Percentiles rank a stretch among this genome's conserved stretches.
These are phyloP conservation scores for Sitta carolinensis DNA, from an alignment of 2,797 vertebrate genomes.

Conservation along the genomic window DNA sequence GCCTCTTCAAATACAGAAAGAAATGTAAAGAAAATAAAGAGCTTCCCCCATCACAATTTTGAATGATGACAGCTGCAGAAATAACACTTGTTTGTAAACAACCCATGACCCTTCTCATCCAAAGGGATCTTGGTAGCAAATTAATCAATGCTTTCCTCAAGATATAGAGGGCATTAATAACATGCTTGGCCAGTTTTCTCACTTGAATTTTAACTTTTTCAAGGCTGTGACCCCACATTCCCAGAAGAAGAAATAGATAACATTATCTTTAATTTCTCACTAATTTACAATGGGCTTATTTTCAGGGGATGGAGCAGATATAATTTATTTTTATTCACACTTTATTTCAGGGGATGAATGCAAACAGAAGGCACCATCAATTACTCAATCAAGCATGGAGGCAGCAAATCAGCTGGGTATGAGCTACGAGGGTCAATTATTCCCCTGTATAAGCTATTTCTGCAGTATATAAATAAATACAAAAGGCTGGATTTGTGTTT, in stretches of 20 bases:
- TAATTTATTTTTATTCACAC: background rate
- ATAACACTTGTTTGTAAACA: conserved; percentile 24
- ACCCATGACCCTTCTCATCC: background rate
- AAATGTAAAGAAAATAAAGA: background rate
- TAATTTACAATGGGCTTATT: background rate
- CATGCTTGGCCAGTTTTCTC: background rate
- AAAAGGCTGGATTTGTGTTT: background rate
- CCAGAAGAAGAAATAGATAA: background rate
- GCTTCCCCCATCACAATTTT: background rate
- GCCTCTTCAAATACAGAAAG: background rate
- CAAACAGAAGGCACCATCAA: background rate
- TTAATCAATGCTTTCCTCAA: background rate
- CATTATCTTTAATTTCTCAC: background rate
- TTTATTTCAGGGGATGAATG: background rate
- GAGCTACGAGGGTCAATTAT: background rate
- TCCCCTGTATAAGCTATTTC: background rate
- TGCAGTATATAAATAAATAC: background rate
- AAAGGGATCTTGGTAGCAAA: background rate
- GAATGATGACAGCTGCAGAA: background rate
- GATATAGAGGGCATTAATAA: background rate
- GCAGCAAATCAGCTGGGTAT: background rate
- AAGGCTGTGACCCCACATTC: background rate
- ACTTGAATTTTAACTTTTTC: background rate
- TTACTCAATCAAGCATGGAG: conserved; percentile 5
- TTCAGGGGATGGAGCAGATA: background rate